Evolutionary conservation across 2,113 vertebrate genomes (phyloP).

Genomic region (Coryphaenoides rupestris): DNA sequence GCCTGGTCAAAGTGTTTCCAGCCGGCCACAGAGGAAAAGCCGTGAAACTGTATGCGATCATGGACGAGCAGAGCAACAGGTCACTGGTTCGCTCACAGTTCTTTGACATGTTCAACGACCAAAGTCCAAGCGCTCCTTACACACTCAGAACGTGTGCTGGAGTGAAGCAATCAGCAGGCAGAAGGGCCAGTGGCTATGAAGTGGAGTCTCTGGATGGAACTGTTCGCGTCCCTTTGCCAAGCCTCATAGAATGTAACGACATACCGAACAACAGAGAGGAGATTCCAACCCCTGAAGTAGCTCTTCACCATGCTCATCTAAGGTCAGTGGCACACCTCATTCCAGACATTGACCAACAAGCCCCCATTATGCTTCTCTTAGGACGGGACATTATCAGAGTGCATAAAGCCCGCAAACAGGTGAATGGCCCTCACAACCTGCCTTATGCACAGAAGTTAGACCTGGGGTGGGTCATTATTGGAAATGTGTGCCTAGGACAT

Average conservation of each 20-base stretch:
- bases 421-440: constrained; percentile 18
- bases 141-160: constrained; percentile 18
- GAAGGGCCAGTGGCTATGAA: constrained; percentile 8
- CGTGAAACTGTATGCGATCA: constrained; percentile 18
- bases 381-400: constrained; percentile 15
- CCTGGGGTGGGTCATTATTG: constrained; percentile 31
- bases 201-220: neutral
- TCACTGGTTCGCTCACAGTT: constrained; percentile 21
- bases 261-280: no score
- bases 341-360: constrained; percentile 5
- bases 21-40: constrained; percentile 1
- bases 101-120: constrained; percentile 12
- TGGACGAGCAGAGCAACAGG: constrained; percentile 26
- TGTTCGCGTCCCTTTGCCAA: neutral
- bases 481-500: constrained; percentile 13
- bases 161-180: constrained; percentile 3
- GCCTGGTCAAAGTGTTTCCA: constrained; percentile 12
- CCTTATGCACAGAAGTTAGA: constrained; percentile 31
- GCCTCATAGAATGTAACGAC: constrained; percentile 13
- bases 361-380: constrained; percentile 6
- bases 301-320: constrained; percentile 8
- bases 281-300: constrained; percentile 8
- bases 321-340: constrained; percentile 9
- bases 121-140: constrained; percentile 1
- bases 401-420: constrained; percentile 30